Evolutionary conservation across 2,113 vertebrate species (phyloP), one percentile per base, ranked within the genome.

Genomic region (Donacobius atricapilla): DNA sequence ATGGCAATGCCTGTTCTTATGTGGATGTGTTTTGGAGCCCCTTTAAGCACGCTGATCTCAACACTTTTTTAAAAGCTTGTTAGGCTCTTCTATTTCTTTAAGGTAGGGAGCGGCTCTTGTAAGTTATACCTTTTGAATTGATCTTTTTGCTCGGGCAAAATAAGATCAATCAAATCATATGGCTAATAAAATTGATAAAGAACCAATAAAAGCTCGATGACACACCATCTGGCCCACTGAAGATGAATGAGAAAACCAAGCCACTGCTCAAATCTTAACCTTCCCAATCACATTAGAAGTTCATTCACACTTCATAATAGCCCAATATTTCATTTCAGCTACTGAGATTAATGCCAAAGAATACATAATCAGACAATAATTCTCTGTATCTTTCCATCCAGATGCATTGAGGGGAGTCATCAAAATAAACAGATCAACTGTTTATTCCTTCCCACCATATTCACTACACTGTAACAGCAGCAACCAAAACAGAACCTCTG

Each of bases 101-200:
- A 93, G 85, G 69, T 73, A 80, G 61, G 85, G 44, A 96, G 57
- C 71, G 77, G 95, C 93, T 94, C 85, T 85, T 77, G 33, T 93
- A 87, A 97, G 69, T 95, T 96, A 75, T 92, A 93, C 93, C 81
- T 96, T 85, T 88, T 83, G 63, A 95, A 98, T 94, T 97, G 96
- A 97, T 97, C 97, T 97, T 97, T 94, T 95, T 97, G 90, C 96
- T 97, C 24, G 61, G 87, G 83, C 89, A 87, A 97, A 98, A 97
- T 97, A 96, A 97, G 95, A 98, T 98, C 96, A 98, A 96, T 98
- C 97, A 98, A 98, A 97, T 97, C 96, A 77, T 90, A 96, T 72
- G 87, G 95, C 95, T 92, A 97, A 96, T 98, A 98, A 98, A 98
- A 97, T 94, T 97, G 98, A 98, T 98, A 94, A 97, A 98, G 96